Evolutionary conservation across 2,888 invertebrate species (phyloP).

Genomic region (Sinotaia quadrata): DNA sequence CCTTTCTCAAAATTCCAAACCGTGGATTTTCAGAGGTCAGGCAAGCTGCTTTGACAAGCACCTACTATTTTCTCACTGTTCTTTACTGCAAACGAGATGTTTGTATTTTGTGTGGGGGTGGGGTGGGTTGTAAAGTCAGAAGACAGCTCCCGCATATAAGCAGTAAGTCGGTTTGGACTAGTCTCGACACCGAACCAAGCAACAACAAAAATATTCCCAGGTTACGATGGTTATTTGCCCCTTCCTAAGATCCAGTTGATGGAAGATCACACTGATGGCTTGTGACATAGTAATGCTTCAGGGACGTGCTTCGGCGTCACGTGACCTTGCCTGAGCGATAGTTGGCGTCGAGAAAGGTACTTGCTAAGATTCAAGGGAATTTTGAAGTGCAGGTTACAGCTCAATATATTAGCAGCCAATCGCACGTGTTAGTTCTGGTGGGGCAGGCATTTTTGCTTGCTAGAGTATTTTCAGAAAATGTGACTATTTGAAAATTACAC

Average conservation of each 20-base stretch:
- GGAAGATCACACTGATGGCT: constrained; percentile 20
- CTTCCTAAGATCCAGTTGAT: constrained; percentile 25
- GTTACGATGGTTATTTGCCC: constrained; percentile 29
- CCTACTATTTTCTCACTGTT: too few relatives aligned
- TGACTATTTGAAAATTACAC: too few relatives aligned
- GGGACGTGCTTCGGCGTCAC: constrained; percentile 29
- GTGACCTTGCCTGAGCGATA: constrained; percentile 29
- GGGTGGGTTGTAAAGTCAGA: too few relatives aligned
- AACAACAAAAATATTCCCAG: constrained; percentile 5
- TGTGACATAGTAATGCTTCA: constrained; percentile 27
- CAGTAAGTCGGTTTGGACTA: too few relatives aligned
- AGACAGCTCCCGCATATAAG: too few relatives aligned
- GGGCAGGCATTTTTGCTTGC: neutral
- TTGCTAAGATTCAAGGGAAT: constrained; percentile 15
- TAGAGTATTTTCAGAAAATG: too few relatives aligned
- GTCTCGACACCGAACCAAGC: neutral
- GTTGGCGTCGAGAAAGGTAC: constrained; percentile 17
- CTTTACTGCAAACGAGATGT: too few relatives aligned
- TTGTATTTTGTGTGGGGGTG: too few relatives aligned
- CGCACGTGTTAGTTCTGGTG: neutral
- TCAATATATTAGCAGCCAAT: constrained; percentile 12
- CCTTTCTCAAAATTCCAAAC: too few relatives aligned
- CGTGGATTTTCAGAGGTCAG: too few relatives aligned
- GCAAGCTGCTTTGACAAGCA: too few relatives aligned
- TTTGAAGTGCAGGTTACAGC: constrained; percentile 7